Percentiles rank a stretch among this genome's conserved stretches.
These are phyloP conservation scores for Apocrypta bakeri DNA, from an alignment of 1,140 invertebrate species.

Conservation along the genomic window DNA sequence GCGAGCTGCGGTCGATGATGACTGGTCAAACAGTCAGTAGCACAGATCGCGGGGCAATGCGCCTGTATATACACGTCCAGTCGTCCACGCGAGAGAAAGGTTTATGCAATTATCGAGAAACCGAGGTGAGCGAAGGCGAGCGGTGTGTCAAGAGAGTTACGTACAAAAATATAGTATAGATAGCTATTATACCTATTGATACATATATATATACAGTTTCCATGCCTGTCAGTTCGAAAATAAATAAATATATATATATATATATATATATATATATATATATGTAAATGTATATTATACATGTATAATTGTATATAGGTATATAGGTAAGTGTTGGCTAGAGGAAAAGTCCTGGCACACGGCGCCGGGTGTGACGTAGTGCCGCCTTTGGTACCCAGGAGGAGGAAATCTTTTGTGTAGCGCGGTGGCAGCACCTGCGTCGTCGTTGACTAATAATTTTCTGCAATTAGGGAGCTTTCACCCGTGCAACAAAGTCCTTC, in stretches of 20 bases:
- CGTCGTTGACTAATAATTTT: constrained; percentile 30
- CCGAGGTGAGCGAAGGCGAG: constrained; percentile 26
- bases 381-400: not conserved
- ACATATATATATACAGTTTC: not conserved
- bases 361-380: constrained; percentile 8
- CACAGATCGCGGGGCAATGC: not conserved
- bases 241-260: not conserved
- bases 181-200: too few relatives aligned
- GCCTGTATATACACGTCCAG: not conserved
- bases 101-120: constrained; percentile 51
- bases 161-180: not conserved
- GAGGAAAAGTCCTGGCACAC: constrained; percentile 18
- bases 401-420: constrained; percentile 24
- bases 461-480: constrained; percentile 25
- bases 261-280: too few relatives aligned
- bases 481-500: not conserved
- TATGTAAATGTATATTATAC: not conserved
- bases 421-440: not conserved
- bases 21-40: constrained; percentile 35
- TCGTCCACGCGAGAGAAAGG: constrained; percentile 37
- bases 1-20: constrained; percentile 27
- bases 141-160: constrained; percentile 24
- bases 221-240: not conserved
- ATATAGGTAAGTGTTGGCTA: not conserved
- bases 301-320: too few relatives aligned